Evolutionary conservation across 1,140 invertebrate genomes (phyloP).

Genomic region (Theocolax elegans): DNA sequence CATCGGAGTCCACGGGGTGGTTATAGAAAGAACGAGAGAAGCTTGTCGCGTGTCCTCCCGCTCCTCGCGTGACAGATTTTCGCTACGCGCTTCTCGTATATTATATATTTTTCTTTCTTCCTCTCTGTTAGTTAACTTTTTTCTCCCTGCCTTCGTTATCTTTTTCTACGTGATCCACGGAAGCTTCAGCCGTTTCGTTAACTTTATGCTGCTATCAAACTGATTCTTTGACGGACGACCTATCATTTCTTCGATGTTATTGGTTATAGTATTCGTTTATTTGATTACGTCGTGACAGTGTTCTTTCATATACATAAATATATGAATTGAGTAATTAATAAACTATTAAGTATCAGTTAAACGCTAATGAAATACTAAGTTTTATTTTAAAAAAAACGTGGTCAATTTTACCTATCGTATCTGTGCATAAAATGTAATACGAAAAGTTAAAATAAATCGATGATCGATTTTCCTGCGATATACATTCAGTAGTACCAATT

Average conservation of each 20-base stretch:
- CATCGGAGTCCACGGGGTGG: too few relatives aligned
- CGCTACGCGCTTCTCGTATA: not conserved
- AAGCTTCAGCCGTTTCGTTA: constrained; percentile 23
- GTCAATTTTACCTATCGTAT: too few relatives aligned
- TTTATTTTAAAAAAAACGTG: too few relatives aligned
- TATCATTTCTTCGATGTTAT: too few relatives aligned
- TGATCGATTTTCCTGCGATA: not conserved
- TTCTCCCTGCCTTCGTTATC: constrained; percentile 8
- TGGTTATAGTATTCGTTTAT: not conserved
- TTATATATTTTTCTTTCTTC: not conserved
- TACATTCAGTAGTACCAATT: too few relatives aligned
- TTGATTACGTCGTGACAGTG: not conserved
- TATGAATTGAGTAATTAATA: too few relatives aligned
- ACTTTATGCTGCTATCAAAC: constrained; percentile 9
- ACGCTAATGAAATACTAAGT: too few relatives aligned
- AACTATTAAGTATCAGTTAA: too few relatives aligned
- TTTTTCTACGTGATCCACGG: constrained; percentile 5
- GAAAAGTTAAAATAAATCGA: not conserved
- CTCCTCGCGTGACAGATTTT: constrained; percentile 34
- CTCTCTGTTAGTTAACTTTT: not conserved
- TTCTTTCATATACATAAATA: too few relatives aligned
- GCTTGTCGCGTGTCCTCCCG: constrained; percentile 40
- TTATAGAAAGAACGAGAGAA: too few relatives aligned
- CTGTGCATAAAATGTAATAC: too few relatives aligned
- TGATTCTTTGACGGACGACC: not conserved